These are phyloP conservation scores for Probaryconus sp. DNA, from an alignment of 1,140 invertebrate species.

Conservation along the genomic window DNA sequence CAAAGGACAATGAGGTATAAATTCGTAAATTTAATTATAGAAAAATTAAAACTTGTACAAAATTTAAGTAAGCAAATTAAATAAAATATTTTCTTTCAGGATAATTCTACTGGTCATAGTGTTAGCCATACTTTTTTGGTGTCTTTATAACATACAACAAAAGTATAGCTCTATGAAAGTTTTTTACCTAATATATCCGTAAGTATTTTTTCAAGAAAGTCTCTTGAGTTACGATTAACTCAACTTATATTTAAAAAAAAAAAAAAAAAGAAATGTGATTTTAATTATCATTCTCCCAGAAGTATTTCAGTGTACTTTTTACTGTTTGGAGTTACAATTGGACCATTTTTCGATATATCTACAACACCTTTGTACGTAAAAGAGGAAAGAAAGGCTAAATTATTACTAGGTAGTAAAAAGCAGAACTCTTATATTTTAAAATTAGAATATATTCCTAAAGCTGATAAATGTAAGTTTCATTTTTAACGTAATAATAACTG, in stretches of 20 bases:
- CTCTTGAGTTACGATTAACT: not conserved
- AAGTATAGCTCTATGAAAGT: conserved; percentile 86
- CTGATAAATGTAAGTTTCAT: too few species aligned
- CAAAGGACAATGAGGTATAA: conserved; percentile 73
- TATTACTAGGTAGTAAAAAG: conserved; percentile 66
- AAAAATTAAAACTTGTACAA: conserved; percentile 21
- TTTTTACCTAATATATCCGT: conserved; percentile 93
- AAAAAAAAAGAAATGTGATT: conserved; percentile 62
- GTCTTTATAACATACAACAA: conserved; percentile 84
- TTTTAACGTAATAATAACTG: not conserved
- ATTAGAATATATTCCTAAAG: too few species aligned
- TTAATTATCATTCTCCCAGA: conserved; percentile 77
- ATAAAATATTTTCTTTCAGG: conserved; percentile 65
- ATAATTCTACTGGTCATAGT: conserved; percentile 79
- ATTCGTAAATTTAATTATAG: conserved; percentile 17
- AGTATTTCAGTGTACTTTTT: conserved; percentile 88
- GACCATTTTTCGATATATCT: conserved; percentile 84
- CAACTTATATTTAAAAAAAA: conserved; percentile 4
- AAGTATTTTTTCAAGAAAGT: conserved; percentile 79
- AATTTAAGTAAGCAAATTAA: not conserved
- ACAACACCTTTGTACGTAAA: conserved; percentile 73
- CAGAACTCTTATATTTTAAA: conserved; percentile 1
- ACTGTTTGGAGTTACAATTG: conserved; percentile 87
- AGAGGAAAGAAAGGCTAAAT: conserved; percentile 73
- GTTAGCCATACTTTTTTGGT: conserved; percentile 80